phyloP scores from a whole-genome alignment of 2,113 vertebrate species.

The Aegypius monachus region DNA sequence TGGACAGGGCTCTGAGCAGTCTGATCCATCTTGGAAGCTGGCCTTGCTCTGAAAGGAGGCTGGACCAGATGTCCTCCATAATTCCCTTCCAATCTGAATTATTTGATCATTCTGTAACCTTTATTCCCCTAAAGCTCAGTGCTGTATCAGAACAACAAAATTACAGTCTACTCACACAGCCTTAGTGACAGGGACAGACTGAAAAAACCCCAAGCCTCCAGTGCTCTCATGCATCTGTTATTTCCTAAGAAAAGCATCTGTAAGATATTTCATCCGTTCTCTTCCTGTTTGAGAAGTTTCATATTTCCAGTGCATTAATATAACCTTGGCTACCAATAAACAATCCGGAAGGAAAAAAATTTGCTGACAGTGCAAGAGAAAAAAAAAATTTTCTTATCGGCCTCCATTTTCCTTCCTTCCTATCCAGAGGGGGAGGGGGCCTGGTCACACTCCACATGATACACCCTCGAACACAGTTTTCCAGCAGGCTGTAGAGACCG shows the following conservation, averaged over 20 bases:
- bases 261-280: neutral
- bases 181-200: neutral
- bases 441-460: neutral
- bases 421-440: neutral
- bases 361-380: neutral
- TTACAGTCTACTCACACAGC: neutral
- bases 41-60: neutral
- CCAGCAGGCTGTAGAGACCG: neutral
- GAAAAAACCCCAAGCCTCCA: neutral
- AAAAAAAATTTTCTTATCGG: neutral
- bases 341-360: constrained; percentile 25
- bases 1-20: neutral
- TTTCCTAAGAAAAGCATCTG: constrained; percentile 37
- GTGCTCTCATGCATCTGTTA: neutral
- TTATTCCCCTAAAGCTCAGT: neutral
- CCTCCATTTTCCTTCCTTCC: constrained; percentile 27
- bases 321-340: constrained; percentile 25
- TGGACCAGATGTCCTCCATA: neutral
- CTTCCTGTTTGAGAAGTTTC: constrained; percentile 32
- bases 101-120: neutral
- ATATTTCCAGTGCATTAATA: neutral
- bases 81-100: neutral
- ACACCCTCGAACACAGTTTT: neutral
- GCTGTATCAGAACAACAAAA: neutral
- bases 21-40: neutral